Base-by-base conservation (phyloP, 2,797 vertebrate species). In the Sebastes flavidus region DNA sequence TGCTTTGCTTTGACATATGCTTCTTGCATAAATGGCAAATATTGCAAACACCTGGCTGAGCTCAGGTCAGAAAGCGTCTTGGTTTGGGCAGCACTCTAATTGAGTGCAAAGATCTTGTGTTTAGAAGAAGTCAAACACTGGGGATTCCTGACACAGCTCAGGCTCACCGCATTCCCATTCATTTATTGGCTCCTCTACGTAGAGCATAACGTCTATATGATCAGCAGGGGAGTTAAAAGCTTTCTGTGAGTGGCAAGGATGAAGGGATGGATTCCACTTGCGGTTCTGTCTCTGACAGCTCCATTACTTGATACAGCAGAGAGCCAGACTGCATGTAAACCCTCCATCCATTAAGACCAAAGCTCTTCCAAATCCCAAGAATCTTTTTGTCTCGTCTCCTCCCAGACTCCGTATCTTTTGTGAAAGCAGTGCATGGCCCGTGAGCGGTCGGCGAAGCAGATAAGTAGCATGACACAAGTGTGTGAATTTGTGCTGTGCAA, bases 161-260 rank as follows among this genome's bases (percentile, higher is more conserved):
- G 74, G 67, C 65, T 83, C 70, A 54, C 65, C 74, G 36, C 72
- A 52, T 30, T 16, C 24, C 71, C 12, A 71, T 85, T 74, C 75
- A 82, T 77, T 84, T 82, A 90, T 84, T 63, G 80, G 88, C 75
- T 82, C 32, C 66, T 89, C 77, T 75, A 72, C 68, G 58, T 46
- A 10, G 77, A 85, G 87, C 84, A 72, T 24, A 83, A 72, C 29
- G 32, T 80, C 89, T 75, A 32, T 72, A 72, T 68, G 77, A 87
- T 81, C 70, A 78, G 83, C 72, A 29, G 32, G 68, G 52, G 84
- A 78, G 72, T 91, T 88, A 88, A 90, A 92, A 87, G 91, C 89
- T 89, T 90, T 94, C 68, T 83, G 69, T 75, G 84, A 87, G 82
- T 78, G 78, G 85, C 55, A 25, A 72, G 81, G 68, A 62, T 87